Evolutionary conservation across 1,140 invertebrate species (phyloP).

Genomic region (Stegodyphus mimosarum): DNA sequence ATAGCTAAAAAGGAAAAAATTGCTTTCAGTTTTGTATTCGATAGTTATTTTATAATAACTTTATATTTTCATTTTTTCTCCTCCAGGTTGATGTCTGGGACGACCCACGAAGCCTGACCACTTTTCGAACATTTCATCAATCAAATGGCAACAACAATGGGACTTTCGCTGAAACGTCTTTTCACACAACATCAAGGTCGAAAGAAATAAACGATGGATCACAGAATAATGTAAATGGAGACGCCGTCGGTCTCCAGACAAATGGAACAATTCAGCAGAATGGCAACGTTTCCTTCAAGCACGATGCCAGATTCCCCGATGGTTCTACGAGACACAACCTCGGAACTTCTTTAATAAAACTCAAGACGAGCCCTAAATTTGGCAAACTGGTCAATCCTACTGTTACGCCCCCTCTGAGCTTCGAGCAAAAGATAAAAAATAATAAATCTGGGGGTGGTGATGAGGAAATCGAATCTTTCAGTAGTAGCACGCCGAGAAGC

Average conservation of each 20-base stretch:
- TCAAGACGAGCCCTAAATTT: constrained; percentile 33
- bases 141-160: constrained; percentile 21
- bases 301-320: background rate
- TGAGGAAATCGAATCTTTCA: background rate
- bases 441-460: background rate
- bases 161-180: constrained; percentile 18
- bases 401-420: background rate
- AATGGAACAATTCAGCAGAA: constrained; percentile 20
- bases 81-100: constrained; percentile 38
- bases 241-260: background rate
- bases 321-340: background rate
- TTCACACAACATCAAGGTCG: background rate
- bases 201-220: background rate
- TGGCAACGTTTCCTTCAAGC: constrained; percentile 4
- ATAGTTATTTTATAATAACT: background rate
- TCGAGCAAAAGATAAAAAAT: constrained; percentile 14
- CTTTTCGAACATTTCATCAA: constrained; percentile 51
- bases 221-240: background rate
- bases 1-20: too few species aligned
- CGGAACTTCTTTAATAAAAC: background rate
- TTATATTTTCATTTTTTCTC: background rate
- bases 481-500: background rate
- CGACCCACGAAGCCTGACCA: constrained; percentile 36
- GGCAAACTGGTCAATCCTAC: constrained; percentile 25
- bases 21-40: too few species aligned